A percentile compares a stretch with the other conserved stretches of the same genome.
Conservation (phyloP, 2,888 invertebrate genomes). For the Idaea dimidiata region DNA sequence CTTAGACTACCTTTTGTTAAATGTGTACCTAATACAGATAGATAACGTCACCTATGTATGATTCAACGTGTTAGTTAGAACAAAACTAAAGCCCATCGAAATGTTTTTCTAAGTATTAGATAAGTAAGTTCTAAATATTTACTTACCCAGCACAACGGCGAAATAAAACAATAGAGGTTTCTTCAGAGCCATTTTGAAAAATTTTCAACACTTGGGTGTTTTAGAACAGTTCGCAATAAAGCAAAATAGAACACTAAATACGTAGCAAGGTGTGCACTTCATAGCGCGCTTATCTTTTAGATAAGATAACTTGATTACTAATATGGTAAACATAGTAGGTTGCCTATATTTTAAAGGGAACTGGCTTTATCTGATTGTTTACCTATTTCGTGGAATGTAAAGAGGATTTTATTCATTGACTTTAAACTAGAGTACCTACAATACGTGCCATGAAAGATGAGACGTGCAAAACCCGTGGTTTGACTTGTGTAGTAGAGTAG, state of each 20-base stretch:
- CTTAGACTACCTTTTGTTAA: not conserved
- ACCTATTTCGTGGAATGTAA: slow-evolving; percentile 21
- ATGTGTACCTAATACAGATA: not conserved
- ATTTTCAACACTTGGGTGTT: slow-evolving; percentile 29
- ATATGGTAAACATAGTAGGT: slow-evolving; percentile 31
- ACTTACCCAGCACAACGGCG: slow-evolving; percentile 76
- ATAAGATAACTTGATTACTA: slow-evolving; percentile 70
- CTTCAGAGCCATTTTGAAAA: slow-evolving; percentile 61
- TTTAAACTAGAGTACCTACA: not conserved
- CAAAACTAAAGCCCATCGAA: not conserved
- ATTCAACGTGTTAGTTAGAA: slow-evolving; percentile 15
- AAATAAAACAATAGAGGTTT: slow-evolving; percentile 72
- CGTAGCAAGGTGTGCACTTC: slow-evolving; percentile 52
- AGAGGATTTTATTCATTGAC: slow-evolving; percentile 18
- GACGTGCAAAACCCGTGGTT: too few relatives aligned
- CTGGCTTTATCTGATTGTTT: slow-evolving; percentile 27
- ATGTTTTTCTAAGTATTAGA: not conserved
- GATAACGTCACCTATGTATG: slow-evolving; percentile 4
- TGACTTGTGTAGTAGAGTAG: too few relatives aligned
- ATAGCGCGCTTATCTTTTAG: slow-evolving; percentile 53
- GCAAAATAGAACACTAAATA: slow-evolving; percentile 45
- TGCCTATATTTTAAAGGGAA: slow-evolving; percentile 13
- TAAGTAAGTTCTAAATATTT: not conserved
- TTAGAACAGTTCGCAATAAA: slow-evolving; percentile 31
- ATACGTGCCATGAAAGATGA: too few relatives aligned